Base-by-base conservation (phyloP, 2,797 vertebrate species). In the Aotus griseimembra region DNA sequence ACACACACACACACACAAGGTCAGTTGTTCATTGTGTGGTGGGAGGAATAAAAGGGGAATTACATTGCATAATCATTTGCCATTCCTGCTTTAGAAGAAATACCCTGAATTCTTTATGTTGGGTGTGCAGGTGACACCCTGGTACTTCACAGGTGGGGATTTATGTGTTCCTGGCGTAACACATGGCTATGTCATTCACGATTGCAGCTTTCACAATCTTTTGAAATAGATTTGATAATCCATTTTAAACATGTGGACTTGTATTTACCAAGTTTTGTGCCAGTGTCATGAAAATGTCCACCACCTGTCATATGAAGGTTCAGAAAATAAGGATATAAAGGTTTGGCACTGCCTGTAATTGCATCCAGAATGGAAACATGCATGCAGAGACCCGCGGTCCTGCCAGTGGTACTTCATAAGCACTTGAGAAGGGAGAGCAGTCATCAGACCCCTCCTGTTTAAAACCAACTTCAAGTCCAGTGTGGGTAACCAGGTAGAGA, bases 41-140 rank as follows among this genome's bases (percentile, higher is more conserved):
- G 8, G 30, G 44, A 90, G 58, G 93, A 92, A 87, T 76, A 83
- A 96, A 92, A 10, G 30, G 81, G 39, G 30, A 89, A 88, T 88
- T 72, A 19, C 13, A 75, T 28, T 52, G 52, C 85, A 70, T 88
- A 85, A 83, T 93, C 50, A 64, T 81, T 90, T 95, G 41, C 58
- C 73, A 70, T 48, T 46, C 52, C 9, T 26, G 55, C 41, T 7
- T 95, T 88, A 58, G 58, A 76, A 94, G 46, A 64, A 84, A 90
- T 44, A 67, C 61, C 86, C 57, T 96, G 93, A 93, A 82, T 98
- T 96, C 46, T 77, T 52, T 95, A 64, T 89, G 79, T 64, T 94
- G 72, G 55, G 1, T 72, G 50, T 76, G 15, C 72, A 58, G 76
- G 22, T 93, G 85, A 30, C 48, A 52, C 9, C 0, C 22, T 20